phyloP scores from a whole-genome alignment of 2,888 invertebrate species.

The Parascotia fuliginaria region DNA sequence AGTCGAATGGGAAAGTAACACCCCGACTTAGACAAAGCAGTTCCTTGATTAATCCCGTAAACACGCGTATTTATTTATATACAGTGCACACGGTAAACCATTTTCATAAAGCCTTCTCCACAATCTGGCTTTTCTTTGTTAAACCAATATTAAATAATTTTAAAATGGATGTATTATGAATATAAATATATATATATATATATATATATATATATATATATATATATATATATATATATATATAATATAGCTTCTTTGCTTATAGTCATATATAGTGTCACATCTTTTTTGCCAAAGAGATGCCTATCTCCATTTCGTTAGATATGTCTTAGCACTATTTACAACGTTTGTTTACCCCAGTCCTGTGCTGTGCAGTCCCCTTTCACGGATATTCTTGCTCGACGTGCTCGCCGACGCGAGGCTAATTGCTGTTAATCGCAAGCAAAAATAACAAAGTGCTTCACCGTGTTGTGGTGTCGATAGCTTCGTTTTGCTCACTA shows the following conservation, averaged over 20 bases:
- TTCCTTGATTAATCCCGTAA: conserved; percentile 50
- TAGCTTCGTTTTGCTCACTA: not conserved
- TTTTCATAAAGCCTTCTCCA: conserved; percentile 28
- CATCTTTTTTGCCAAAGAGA: too few relatives aligned
- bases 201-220: too few relatives aligned
- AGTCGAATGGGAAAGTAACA: conserved; percentile 45
- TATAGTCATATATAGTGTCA: too few relatives aligned
- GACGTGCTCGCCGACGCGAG: conserved; percentile 20
- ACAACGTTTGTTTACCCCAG: not conserved
- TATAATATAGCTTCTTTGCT: too few relatives aligned
- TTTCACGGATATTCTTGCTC: conserved; percentile 32
- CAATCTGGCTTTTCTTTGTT: conserved; percentile 1
- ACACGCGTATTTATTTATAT: conserved; percentile 54
- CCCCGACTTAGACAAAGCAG: conserved; percentile 43
- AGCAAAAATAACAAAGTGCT: conserved; percentile 32
- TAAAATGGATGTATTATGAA: too few relatives aligned
- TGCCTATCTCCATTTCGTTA: too few relatives aligned
- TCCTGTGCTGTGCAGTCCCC: conserved; percentile 19
- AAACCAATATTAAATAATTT: too few relatives aligned
- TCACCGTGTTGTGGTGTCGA: not conserved
- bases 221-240: too few relatives aligned
- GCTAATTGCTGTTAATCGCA: conserved; percentile 32
- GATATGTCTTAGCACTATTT: too few relatives aligned
- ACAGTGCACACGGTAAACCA: conserved; percentile 37
- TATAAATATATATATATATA: too few relatives aligned